Conservation (phyloP, 2,888 invertebrate species). For the Hirudinaria manillensis region DNA sequence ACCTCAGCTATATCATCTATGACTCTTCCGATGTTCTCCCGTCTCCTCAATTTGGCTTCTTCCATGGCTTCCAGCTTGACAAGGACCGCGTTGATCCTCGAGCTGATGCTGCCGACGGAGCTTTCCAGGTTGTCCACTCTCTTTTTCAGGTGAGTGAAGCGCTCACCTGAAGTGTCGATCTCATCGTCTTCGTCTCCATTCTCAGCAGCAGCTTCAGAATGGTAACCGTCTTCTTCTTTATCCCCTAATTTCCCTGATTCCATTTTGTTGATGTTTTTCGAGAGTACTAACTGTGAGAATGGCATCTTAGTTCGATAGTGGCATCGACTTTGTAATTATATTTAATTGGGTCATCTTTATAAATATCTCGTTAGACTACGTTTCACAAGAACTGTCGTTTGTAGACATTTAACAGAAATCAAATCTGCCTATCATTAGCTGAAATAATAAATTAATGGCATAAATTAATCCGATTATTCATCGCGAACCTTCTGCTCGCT, state of each 20-base stretch:
- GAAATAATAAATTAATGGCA: too few species aligned
- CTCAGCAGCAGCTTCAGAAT: not conserved
- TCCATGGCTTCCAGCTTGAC: constrained; percentile 58
- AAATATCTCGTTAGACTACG: too few species aligned
- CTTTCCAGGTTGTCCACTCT: constrained; percentile 59
- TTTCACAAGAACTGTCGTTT: too few species aligned
- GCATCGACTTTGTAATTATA: too few species aligned
- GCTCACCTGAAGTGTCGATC: constrained; percentile 44
- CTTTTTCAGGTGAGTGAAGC: constrained; percentile 55
- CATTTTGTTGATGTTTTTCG: too few species aligned
- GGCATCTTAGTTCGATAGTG: too few species aligned
- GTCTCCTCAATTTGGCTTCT: constrained; percentile 55
- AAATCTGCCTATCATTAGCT: too few species aligned
- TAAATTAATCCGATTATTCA: too few species aligned
- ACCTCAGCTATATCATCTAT: constrained; percentile 56
- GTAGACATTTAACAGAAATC: too few species aligned
- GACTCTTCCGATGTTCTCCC: constrained; percentile 56
- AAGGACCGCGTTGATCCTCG: constrained; percentile 58
- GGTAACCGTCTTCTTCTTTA: constrained; percentile 9
- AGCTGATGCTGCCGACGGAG: constrained; percentile 56
- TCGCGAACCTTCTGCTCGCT: not conserved
- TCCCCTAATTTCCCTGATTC: too few species aligned
- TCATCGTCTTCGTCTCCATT: not conserved
- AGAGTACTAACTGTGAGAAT: too few species aligned
- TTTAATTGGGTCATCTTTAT: too few species aligned